phyloP scores from a whole-genome alignment of 2,797 vertebrate species.

The Crax fasciolata region DNA sequence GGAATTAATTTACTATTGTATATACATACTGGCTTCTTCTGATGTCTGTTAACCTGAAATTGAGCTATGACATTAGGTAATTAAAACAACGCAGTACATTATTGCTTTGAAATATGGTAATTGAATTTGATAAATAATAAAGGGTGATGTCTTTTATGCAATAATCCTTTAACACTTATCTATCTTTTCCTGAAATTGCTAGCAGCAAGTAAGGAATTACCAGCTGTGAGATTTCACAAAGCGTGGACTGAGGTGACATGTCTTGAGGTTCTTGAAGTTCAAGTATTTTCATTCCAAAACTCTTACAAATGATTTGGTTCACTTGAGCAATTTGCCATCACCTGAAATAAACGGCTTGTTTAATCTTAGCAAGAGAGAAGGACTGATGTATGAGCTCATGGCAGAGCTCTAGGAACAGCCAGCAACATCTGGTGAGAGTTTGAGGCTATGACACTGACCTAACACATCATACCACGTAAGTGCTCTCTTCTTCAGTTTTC shows the following conservation, averaged over 20 bases:
- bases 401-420: not conserved
- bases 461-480: not conserved
- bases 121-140: conserved; percentile 29
- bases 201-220: conserved; percentile 13
- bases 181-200: conserved; percentile 30
- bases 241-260: not conserved
- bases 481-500: not conserved
- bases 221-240: not conserved
- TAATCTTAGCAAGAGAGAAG: not conserved
- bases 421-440: not conserved
- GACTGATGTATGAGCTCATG: not conserved
- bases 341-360: not conserved
- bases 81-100: not conserved
- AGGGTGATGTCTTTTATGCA: not conserved
- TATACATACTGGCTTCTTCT: not conserved
- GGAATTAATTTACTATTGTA: not conserved
- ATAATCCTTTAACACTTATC: conserved; percentile 1
- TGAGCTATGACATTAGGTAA: not conserved
- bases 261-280: conserved; percentile 29
- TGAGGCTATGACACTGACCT: not conserved
- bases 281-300: not conserved
- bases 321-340: conserved; percentile 1
- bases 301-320: not conserved
- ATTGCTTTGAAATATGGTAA: conserved; percentile 32
- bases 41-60: not conserved